A percentile compares a stretch with the other conserved stretches of the same genome.
phyloP scores from a whole-genome alignment of 2,888 invertebrate genomes.

The Thyatira batis region DNA sequence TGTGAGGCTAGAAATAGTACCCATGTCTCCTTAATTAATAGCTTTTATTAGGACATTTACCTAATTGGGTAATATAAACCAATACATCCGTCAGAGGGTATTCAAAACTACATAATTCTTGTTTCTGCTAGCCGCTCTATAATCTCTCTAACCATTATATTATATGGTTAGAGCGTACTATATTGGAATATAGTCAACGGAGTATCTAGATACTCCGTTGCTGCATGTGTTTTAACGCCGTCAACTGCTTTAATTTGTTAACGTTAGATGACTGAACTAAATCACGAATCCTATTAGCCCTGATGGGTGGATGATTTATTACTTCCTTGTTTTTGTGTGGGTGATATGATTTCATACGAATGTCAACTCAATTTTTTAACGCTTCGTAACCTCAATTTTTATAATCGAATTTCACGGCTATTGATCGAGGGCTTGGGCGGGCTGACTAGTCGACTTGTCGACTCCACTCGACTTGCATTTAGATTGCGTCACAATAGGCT shows the following conservation, averaged over 20 bases:
- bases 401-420: slow-evolving; percentile 74
- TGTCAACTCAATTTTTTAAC: slow-evolving; percentile 39
- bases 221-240: too few relatives aligned
- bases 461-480: slow-evolving; percentile 46
- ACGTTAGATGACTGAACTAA: too few relatives aligned
- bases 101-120: too few relatives aligned
- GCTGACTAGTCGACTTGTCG: slow-evolving; percentile 66
- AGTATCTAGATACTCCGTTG: too few relatives aligned
- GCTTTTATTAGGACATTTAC: background rate
- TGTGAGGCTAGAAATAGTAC: background rate
- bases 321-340: background rate
- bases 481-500: slow-evolving; percentile 62
- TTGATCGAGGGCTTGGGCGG: slow-evolving; percentile 76
- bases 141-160: too few relatives aligned
- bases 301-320: background rate
- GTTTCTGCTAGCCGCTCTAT: too few relatives aligned
- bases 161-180: too few relatives aligned
- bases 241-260: too few relatives aligned
- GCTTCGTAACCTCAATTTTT: slow-evolving; percentile 54
- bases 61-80: background rate
- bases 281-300: background rate
- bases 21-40: background rate
- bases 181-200: too few relatives aligned
- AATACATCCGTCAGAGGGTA: too few relatives aligned
- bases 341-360: slow-evolving; percentile 11